A percentile compares a stretch with the other conserved stretches of the same genome.
phyloP scores from a whole-genome alignment of 2,888 invertebrate genomes.

The Andrena praecox region DNA sequence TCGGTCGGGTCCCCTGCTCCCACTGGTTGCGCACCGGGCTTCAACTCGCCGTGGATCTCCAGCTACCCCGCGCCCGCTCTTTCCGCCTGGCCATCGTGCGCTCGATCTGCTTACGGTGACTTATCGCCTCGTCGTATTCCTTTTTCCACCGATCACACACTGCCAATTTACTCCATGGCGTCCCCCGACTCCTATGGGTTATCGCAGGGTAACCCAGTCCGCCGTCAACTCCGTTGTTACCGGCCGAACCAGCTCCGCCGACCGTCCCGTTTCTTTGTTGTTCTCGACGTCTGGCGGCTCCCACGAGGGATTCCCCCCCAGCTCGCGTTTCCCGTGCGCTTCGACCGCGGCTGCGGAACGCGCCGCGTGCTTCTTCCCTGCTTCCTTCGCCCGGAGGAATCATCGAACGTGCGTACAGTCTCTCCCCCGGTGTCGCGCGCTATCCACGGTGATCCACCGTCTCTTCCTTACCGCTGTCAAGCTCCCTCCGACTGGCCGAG shows the following conservation, averaged over 20 bases:
- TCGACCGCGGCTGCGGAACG: neutral
- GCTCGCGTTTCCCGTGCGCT: neutral
- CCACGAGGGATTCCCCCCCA: slow-evolving; percentile 17
- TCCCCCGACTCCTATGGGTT: slow-evolving; percentile 41
- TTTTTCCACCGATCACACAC: slow-evolving; percentile 11
- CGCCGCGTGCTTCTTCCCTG: slow-evolving; percentile 10
- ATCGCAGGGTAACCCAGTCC: slow-evolving; percentile 52
- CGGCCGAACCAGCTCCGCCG: slow-evolving; percentile 34
- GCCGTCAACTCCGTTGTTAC: slow-evolving; percentile 46
- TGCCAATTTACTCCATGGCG: slow-evolving; percentile 37
- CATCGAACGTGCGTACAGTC: slow-evolving; percentile 12
- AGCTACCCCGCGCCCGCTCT: neutral
- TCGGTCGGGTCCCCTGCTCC: slow-evolving; percentile 22
- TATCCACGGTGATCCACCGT: neutral
- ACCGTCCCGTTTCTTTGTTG: slow-evolving; percentile 21
- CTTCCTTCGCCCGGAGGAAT: slow-evolving; percentile 21
- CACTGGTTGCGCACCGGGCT: neutral
- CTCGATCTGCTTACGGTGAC: slow-evolving; percentile 15
- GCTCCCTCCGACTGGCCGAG: neutral
- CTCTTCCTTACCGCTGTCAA: slow-evolving; percentile 20
- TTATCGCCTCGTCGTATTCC: slow-evolving; percentile 2
- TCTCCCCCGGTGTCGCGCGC: neutral
- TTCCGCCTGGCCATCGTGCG: neutral
- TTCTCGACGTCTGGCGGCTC: neutral
- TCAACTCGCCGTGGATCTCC: neutral